Evolutionary conservation across 2,113 vertebrate genomes (phyloP), one percentile per base, ranked within the genome.

Genomic region (Haemorhous mexicanus): DNA sequence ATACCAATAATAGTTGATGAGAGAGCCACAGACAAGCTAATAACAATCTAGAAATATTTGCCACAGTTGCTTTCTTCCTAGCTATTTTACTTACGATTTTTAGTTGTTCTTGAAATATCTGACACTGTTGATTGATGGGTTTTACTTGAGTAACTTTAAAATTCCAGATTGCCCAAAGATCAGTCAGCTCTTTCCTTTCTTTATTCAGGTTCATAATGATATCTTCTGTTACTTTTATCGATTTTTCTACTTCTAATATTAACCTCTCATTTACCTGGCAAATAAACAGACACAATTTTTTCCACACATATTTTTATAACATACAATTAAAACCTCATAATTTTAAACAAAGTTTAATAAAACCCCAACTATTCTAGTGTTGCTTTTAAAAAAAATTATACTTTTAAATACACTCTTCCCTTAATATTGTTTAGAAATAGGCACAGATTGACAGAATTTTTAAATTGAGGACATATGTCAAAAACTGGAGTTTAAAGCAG

Each of bases 101-200:
- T 2, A 99, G 95, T 63, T 98, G 98, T 44, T 99, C 98, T 95
- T 98, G 97, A 94, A 98, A 98, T 37, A 97, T 97, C 75, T 76
- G 97, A 96, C 97, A 98, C 55, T 98, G 98, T 69, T 98, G 98
- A 87, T 97, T 98, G 72, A 96, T 12, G 3, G 98, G 97, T 88
- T 98, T 98, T n/a, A 86, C 79, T 91, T 98, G 93, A 56, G 87
- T 96, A 58, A 97, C 85, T 77, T 97, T 97, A 37, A 98, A 97
- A 95, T 98, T 98, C 98, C 98, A 97, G 2, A 89, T 78, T 64
- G 96, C 93, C 97, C 98, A 98, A 59, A 98, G 96, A 52, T 75
- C 77, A 8, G 97, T 96, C n/a, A 99, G 95, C 27, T 97, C 97
- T 77, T 97, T 96, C 82, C 97, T 98, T 95, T 95, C 96, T 85